Evolutionary conservation across 2,888 invertebrate species (phyloP).

Genomic region (Cryptus armator): DNA sequence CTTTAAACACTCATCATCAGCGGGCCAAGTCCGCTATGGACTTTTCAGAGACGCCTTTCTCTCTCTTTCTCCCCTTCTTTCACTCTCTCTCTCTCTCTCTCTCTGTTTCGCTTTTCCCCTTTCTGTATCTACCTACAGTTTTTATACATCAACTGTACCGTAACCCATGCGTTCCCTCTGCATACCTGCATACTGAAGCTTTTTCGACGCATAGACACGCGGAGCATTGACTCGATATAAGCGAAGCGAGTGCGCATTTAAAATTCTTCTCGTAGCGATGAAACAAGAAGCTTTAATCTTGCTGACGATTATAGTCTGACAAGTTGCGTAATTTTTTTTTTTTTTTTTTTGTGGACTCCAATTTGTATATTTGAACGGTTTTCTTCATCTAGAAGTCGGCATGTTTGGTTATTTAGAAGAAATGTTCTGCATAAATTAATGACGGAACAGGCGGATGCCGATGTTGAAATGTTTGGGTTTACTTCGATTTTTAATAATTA

Average conservation of each 20-base stretch:
- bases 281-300: conserved; percentile 52
- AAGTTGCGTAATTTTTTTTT: neutral
- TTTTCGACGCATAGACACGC: conserved; percentile 7
- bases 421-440: neutral
- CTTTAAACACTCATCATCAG: conserved; percentile 55
- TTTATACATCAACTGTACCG: conserved; percentile 41
- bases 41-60: conserved; percentile 31
- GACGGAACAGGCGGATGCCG: neutral
- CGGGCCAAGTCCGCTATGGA: conserved; percentile 32
- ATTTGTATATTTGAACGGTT: neutral
- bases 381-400: neutral
- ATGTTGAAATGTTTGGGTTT: neutral
- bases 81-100: neutral
- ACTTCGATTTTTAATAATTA: neutral
- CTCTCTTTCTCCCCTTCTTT: neutral
- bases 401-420: neutral
- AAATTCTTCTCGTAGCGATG: conserved; percentile 9
- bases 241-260: conserved; percentile 8
- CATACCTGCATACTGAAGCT: neutral
- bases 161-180: conserved; percentile 2
- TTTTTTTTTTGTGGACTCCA: neutral
- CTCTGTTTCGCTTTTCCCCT: neutral
- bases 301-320: conserved; percentile 39
- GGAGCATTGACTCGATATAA: conserved; percentile 1
- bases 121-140: neutral